phyloP scores from a whole-genome alignment of 2,888 invertebrate species.

The Lasioglossum vierecki region DNA sequence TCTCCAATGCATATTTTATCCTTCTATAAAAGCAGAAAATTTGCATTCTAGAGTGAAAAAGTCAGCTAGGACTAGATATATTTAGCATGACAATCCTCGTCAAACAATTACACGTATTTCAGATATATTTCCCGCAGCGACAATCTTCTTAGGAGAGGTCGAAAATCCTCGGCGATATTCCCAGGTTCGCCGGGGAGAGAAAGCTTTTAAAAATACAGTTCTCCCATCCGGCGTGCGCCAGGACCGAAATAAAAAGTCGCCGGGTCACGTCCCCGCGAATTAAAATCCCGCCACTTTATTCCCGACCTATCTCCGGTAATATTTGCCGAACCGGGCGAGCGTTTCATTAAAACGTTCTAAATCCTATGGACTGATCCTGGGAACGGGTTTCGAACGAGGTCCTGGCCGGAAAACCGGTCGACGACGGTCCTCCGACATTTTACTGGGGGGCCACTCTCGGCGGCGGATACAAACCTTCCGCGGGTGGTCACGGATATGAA shows the following conservation, averaged over 20 bases:
- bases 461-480: slow-evolving; percentile 23
- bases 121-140: not conserved
- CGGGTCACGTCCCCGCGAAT: not conserved
- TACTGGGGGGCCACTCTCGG: slow-evolving; percentile 22
- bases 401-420: not conserved
- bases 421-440: not conserved
- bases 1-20: too few species aligned
- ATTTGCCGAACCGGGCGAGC: not conserved
- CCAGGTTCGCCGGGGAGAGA: not conserved
- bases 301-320: not conserved
- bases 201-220: slow-evolving; percentile 7
- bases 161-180: not conserved
- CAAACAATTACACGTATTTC: not conserved
- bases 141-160: not conserved
- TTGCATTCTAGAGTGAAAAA: not conserved
- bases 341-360: slow-evolving; percentile 21
- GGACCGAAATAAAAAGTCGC: not conserved
- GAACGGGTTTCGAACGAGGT: not conserved
- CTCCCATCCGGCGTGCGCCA: too few species aligned
- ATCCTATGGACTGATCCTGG: slow-evolving; percentile 10
- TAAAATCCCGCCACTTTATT: slow-evolving; percentile 4
- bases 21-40: too few species aligned
- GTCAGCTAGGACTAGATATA: not conserved
- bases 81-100: not conserved
- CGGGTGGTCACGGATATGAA: slow-evolving; percentile 33